Evolutionary conservation across 2,113 vertebrate genomes (phyloP), one percentile per base, ranked within the genome.

Genomic region (Platycercus adscitus): DNA sequence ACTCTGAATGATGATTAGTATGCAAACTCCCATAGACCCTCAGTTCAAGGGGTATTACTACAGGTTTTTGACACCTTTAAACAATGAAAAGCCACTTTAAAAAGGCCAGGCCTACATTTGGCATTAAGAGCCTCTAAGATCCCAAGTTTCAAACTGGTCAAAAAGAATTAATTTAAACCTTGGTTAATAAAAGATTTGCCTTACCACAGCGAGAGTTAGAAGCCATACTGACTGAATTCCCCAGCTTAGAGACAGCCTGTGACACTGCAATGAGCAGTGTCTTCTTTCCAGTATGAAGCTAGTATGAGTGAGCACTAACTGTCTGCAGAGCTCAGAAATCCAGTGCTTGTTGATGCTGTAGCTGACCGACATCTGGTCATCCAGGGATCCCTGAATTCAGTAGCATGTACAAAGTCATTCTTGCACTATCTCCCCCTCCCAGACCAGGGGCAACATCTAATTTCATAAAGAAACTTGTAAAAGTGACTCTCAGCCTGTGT

Each of bases 401-500:
- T 93, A 97, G 97, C 97, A 95, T 86, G 96, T 97, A 97, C 86
- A 93, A 94, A 97, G 90, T 97, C 91, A 92, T 91, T 98, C 97
- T 98, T 98, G 97, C 96, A 98, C 97, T 97, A 21, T 75, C 82
- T 94, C 39, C 84, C 93, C 95, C 91, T 95, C 90, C 91, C 31
- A 84, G 81, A 93, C 79, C 93, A 96, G 96, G 97, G 97, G 85
- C 80, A 76, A 96, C 97, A 95, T 95, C 95, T 97, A 97, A 95
- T 98, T 98, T 98, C 98, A 98, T 98, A 98, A 98, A 98, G 95
- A 98, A 98, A 97, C 92, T 91, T 95, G 56, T 94, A 94, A 98
- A 98, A 98, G 91, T 91, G 76, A 97, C 52, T 83, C 91, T 86
- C 13, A 72, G 83, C 78, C 82, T 70, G 78, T 95, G 70, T 97